These are phyloP conservation scores for Litoditis marina DNA, from an alignment of 2,888 invertebrate genomes.

Conservation along the genomic window DNA sequence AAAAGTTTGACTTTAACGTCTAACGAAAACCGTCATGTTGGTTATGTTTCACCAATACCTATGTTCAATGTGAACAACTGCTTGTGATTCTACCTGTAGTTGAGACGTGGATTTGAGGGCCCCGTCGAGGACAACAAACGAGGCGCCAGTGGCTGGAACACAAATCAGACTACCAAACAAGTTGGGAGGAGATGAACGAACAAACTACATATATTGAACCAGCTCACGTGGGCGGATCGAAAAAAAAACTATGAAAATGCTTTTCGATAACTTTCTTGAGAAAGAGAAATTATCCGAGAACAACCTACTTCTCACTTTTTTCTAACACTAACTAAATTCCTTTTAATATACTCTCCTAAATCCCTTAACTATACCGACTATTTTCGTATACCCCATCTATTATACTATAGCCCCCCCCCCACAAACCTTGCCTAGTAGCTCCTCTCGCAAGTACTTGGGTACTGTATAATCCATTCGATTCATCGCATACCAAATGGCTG, in stretches of 20 bases:
- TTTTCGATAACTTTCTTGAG: neutral
- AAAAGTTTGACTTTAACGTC: too few relatives aligned
- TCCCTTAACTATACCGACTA: too few relatives aligned
- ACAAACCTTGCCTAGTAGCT: conserved; percentile 27
- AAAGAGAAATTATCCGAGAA: too few relatives aligned
- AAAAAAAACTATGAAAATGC: neutral
- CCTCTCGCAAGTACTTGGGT: conserved; percentile 75
- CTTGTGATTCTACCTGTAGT: too few relatives aligned
- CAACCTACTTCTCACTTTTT: too few relatives aligned
- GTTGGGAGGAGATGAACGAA: neutral
- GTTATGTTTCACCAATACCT: too few relatives aligned
- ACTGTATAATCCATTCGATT: conserved; percentile 75
- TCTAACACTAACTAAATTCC: too few relatives aligned
- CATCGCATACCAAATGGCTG: conserved; percentile 82
- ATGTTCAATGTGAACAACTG: too few relatives aligned
- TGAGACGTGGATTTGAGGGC: conserved; percentile 70
- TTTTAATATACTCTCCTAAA: too few relatives aligned
- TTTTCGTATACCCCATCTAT: too few relatives aligned
- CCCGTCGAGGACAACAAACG: conserved; percentile 84
- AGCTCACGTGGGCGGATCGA: too few relatives aligned
- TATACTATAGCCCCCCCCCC: neutral
- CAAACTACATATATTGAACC: neutral
- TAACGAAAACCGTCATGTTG: too few relatives aligned
- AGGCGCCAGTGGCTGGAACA: conserved; percentile 77
- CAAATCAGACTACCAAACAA: neutral